A percentile compares a stretch with the other conserved stretches of the same genome.
Evolutionary conservation across 2,113 vertebrate genomes (phyloP).

Genomic region (Neoarius graeffei): DNA sequence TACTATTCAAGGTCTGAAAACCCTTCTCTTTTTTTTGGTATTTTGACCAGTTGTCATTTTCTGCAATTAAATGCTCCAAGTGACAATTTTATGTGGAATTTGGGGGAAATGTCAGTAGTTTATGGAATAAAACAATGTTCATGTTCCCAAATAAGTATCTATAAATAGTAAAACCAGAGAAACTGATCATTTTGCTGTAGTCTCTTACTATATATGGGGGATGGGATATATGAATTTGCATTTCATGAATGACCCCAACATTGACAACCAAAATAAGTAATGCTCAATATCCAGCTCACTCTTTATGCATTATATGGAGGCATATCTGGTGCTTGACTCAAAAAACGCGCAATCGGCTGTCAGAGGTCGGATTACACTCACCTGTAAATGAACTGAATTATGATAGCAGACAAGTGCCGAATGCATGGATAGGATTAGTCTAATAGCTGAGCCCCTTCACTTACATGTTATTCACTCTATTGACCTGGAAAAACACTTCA

Average conservation of each 20-base stretch:
- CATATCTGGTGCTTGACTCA: slow-evolving; percentile 1
- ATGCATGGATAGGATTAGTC: background rate
- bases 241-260: background rate
- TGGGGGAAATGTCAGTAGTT: too few relatives aligned
- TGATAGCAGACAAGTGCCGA: background rate
- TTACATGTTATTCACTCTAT: background rate
- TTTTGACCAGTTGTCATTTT: too few relatives aligned
- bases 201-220: too few relatives aligned
- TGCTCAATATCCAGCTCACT: background rate
- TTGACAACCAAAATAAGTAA: background rate
- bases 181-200: too few relatives aligned
- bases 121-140: too few relatives aligned
- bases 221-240: background rate
- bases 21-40: too few relatives aligned
- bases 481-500: background rate
- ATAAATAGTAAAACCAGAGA: too few relatives aligned
- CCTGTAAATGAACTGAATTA: background rate
- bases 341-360: background rate
- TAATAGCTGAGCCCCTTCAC: background rate
- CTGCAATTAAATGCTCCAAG: too few relatives aligned
- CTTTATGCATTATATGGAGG: background rate
- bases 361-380: slow-evolving; percentile 1
- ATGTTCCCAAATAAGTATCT: too few relatives aligned
- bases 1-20: too few relatives aligned
- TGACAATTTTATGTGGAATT: too few relatives aligned